Evolutionary conservation across 1,140 invertebrate genomes (phyloP), one percentile per base, ranked within the genome.

Genomic region (Ceratitis capitata): DNA sequence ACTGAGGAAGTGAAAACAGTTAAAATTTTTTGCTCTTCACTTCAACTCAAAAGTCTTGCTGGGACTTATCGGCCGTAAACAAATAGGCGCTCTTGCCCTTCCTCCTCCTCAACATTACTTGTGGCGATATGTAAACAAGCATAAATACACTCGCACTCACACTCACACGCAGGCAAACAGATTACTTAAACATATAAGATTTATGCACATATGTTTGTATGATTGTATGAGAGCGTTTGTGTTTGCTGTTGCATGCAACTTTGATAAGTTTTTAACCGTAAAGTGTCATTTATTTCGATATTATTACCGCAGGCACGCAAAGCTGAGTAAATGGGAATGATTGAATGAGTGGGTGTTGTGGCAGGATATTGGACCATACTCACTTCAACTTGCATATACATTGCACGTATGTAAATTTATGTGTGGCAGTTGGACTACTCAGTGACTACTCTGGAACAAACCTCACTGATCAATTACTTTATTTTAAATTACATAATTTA

Each of bases 231-330:
- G n/a, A n/a, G n/a, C n/a, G n/a, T n/a, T n/a, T n/a, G 51, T 32
- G 3, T 29, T 49, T 61, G 23, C 58, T 61, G 26, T 26, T 61
- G 58, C 61, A 69, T 69, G 61, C 61, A 35, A 26, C 47, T 74
- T 74, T 78, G 69, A 69, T 85, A 85, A 85, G 64, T 85, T 78
- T n/a, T n/a, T 51, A 85, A 78, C 84, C 84, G 64, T 85, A 85
- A 85, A 85, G 64, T 85, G 84, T 85, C 84, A 32, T 85, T 85
- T 69, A 85, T 78, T 85, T 85, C 64, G 84, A 78, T 85, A 85
- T 85, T 78, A 85, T 85, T 74, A 53, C 84, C 84, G 47, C 64
- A 78, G 84, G 64, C 84, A 85, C 84, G 84, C 84, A 85, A 85
- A 69, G 32, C 61, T 39, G 39, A 69, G 39, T 69, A 69, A 69